Evolutionary conservation across 2,888 invertebrate genomes (phyloP).

Genomic region (Mythimna impura): DNA sequence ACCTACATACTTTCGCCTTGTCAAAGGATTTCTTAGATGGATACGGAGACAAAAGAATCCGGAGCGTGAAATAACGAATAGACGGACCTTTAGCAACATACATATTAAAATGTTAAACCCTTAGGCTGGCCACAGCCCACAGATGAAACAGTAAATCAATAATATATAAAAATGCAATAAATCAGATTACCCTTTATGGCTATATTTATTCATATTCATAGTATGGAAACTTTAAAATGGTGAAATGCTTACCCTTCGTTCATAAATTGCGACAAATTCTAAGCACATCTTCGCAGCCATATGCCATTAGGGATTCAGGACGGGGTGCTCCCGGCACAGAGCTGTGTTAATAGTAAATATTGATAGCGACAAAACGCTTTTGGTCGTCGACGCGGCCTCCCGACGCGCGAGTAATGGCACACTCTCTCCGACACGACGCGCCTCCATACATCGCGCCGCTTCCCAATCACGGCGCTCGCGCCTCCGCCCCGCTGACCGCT

Average conservation of each 20-base stretch:
- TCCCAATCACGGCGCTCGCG: slow-evolving; percentile 46
- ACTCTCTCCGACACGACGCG: slow-evolving; percentile 75
- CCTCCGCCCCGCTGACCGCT: slow-evolving; percentile 54
- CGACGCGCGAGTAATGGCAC: slow-evolving; percentile 83
- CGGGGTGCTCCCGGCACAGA: slow-evolving; percentile 65
- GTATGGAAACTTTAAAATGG: not conserved
- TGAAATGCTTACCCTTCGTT: not conserved
- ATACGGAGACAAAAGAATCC: slow-evolving; percentile 1
- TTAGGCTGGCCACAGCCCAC: not conserved
- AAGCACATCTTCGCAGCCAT: not conserved
- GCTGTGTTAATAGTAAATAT: slow-evolving; percentile 83
- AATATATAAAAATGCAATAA: not conserved
- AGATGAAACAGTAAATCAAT: not conserved
- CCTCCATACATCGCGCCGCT: slow-evolving; percentile 69
- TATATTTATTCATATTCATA: slow-evolving; percentile 8
- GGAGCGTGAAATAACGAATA: slow-evolving; percentile 2
- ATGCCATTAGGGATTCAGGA: slow-evolving; percentile 32
- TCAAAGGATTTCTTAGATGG: slow-evolving; percentile 20
- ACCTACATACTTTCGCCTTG: slow-evolving; percentile 8
- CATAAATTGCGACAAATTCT: slow-evolving; percentile 3
- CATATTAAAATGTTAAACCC: slow-evolving; percentile 18
- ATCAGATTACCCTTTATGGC: slow-evolving; percentile 10
- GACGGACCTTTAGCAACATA: slow-evolving; percentile 8
- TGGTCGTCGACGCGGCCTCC: slow-evolving; percentile 81
- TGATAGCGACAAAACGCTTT: slow-evolving; percentile 85